Conservation (phyloP, 2,888 invertebrate species). For the Troglohyphantes excavatus region DNA sequence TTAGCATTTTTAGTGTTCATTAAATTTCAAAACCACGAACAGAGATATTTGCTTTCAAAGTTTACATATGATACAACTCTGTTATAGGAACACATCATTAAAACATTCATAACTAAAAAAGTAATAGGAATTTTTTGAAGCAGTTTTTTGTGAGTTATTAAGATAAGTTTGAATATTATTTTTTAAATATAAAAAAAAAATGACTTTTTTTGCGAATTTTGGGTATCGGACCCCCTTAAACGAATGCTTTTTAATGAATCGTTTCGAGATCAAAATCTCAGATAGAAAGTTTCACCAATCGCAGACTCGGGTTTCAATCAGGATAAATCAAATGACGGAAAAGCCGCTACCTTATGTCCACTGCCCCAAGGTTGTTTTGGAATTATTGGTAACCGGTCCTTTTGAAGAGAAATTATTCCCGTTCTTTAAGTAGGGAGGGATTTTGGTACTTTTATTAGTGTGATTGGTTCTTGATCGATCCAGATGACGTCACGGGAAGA, state of each 20-base stretch:
- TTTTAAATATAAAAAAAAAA: too few relatives aligned
- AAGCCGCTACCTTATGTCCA: slow-evolving; percentile 15
- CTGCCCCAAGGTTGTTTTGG: slow-evolving; percentile 46
- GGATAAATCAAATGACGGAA: slow-evolving; percentile 32
- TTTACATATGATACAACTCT: too few relatives aligned
- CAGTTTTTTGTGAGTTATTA: too few relatives aligned
- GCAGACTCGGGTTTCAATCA: neutral
- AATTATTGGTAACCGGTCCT: slow-evolving; percentile 43
- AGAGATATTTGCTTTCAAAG: too few relatives aligned
- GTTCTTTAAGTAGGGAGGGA: slow-evolving; percentile 16
- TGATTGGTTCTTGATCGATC: slow-evolving; percentile 35
- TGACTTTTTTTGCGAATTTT: too few relatives aligned
- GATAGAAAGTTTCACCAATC: slow-evolving; percentile 35
- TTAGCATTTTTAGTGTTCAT: too few relatives aligned
- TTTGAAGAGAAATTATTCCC: slow-evolving; percentile 1
- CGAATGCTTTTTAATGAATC: slow-evolving; percentile 39
- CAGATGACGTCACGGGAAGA: neutral
- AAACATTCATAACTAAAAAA: too few relatives aligned
- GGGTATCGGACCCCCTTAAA: too few relatives aligned
- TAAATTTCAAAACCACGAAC: too few relatives aligned
- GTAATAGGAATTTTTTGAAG: too few relatives aligned
- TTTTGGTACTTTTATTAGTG: slow-evolving; percentile 13
- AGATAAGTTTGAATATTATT: too few relatives aligned
- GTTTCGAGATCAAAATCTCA: slow-evolving; percentile 33
- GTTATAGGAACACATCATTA: too few relatives aligned